Evolutionary conservation across 2,888 invertebrate genomes (phyloP).

Genomic region (Aphidius colemani): DNA sequence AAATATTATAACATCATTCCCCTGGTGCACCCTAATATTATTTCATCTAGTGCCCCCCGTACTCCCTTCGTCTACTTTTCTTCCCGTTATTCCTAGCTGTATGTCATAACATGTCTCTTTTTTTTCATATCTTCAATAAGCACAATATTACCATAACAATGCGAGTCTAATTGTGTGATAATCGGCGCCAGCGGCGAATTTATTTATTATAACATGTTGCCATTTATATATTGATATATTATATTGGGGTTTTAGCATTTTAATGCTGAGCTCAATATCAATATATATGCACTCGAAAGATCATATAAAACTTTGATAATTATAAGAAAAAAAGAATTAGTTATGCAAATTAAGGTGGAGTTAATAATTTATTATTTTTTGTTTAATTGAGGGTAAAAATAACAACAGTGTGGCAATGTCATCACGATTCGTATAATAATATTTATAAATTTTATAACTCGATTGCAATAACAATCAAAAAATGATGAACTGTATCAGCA

Average conservation of each 20-base stretch:
- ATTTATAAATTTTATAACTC: conserved; percentile 30
- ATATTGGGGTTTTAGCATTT: no score
- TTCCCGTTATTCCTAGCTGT: conserved; percentile 3
- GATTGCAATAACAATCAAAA: conserved; percentile 35
- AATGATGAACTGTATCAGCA: conserved; percentile 29
- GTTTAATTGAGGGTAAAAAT: neutral
- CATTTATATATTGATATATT: neutral
- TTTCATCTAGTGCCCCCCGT: conserved; percentile 35
- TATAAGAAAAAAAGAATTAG: neutral
- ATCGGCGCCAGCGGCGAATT: conserved; percentile 48
- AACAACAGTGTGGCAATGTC: conserved; percentile 23
- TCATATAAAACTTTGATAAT: conserved; percentile 1
- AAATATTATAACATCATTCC: conserved; percentile 59
- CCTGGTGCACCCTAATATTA: conserved; percentile 54
- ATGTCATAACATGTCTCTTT: no score
- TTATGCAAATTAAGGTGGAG: neutral
- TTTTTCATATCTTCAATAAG: conserved; percentile 16
- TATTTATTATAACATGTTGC: conserved; percentile 21
- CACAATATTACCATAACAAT: conserved; percentile 57
- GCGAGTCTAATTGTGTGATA: conserved; percentile 55
- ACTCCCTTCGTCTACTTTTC: conserved; percentile 22
- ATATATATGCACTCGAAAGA: neutral
- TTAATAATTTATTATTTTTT: neutral
- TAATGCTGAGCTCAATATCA: no score
- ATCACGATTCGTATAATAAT: conserved; percentile 28